Base-by-base conservation (phyloP, 1,140 invertebrate species). In the Drosophila orena region DNA sequence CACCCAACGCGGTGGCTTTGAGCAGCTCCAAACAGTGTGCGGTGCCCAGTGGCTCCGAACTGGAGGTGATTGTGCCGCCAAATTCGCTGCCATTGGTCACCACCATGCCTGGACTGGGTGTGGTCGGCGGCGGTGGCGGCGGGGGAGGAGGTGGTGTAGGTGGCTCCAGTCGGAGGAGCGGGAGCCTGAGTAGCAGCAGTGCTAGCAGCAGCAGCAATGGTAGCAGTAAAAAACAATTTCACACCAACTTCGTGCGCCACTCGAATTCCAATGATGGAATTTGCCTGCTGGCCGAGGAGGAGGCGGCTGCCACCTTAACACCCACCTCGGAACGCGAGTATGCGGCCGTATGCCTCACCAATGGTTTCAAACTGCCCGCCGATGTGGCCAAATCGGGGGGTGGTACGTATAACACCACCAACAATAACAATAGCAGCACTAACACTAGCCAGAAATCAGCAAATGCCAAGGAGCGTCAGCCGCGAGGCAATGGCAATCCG, bases 261-360 rank as follows among this genome's bases (percentile, higher is more conserved):
- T 91, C 90, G 38, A 91, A 91, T 56, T 91, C 90, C 61, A 91
- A 89, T 44, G 90, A 91, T 58, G 90, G 86, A n/a, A 91, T 91
- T 47, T 91, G 90, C 53, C 44, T 91, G 60, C 73, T 91, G 44
- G 90, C 90, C 56, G 90, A 91, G 54, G 90, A 91, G 62, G 90
- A 91, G 55, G 80, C 90, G 22, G 90, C 90, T 6, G 90, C 90
- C 35, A 91, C 90, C 5, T 49, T 90, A 47, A 91, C 90, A 22
- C 90, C 90, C 22, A 91, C 90, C 7, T 90, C 90, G 40, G 90
- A 91, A 59, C 61, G 79, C 6, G 90, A 90, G 15, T 86, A 81
- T 60, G 81, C 76, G 35, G 62, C 72, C 49, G 76, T 73, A 34
- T 75, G 77, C 14, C 49, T 91, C 22, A 91, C 72, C 24, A 91